Percentiles rank a stretch among this genome's conserved stretches.
Evolutionary conservation across 2,888 invertebrate species (phyloP).

Genomic region (Trissoscelio sp.): DNA sequence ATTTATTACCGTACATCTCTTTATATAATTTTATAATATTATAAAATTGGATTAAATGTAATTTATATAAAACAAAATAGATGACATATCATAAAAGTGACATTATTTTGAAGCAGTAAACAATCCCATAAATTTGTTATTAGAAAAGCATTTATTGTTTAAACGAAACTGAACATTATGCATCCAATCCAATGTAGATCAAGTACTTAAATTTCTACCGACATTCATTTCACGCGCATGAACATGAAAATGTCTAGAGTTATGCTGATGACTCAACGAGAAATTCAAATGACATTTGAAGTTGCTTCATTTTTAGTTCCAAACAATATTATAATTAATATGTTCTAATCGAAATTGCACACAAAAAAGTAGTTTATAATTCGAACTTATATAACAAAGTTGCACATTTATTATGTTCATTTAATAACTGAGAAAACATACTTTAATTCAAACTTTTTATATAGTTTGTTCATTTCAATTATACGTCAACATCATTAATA

Average conservation of each 20-base stretch:
- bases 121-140: background rate
- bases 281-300: conserved; percentile 17
- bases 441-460: too few relatives aligned
- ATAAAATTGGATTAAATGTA: background rate
- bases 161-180: background rate
- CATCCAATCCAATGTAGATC: conserved; percentile 3
- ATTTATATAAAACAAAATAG: background rate
- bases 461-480: conserved; percentile 8
- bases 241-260: conserved; percentile 20
- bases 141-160: background rate
- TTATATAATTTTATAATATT: conserved; percentile 22
- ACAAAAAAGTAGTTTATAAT: too few relatives aligned
- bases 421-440: too few relatives aligned
- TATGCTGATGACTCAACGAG: conserved; percentile 8
- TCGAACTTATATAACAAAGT: too few relatives aligned
- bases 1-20: background rate
- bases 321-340: conserved; percentile 7
- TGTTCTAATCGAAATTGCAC: background rate
- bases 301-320: background rate
- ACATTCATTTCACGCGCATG: conserved; percentile 22
- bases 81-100: background rate
- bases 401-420: too few relatives aligned
- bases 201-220: conserved; percentile 23
- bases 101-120: background rate
- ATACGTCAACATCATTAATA: conserved; percentile 6